Evolutionary conservation across 2,888 invertebrate genomes (phyloP).

Genomic region (Gasteruption jaculator): DNA sequence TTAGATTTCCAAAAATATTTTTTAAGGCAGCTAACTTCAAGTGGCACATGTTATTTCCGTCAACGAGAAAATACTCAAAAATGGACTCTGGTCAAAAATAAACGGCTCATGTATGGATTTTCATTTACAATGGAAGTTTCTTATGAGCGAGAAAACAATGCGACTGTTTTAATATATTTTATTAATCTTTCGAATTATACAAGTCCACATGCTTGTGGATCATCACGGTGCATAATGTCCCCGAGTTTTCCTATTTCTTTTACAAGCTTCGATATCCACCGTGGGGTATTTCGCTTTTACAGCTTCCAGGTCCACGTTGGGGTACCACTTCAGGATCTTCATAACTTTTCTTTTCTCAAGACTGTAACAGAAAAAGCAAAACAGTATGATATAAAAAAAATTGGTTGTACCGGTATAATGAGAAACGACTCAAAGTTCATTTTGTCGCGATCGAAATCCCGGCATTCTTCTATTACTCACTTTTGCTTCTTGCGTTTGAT

Average conservation of each 20-base stretch:
- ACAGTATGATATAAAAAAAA: neutral
- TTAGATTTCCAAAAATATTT: too few relatives aligned
- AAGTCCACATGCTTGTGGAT: too few relatives aligned
- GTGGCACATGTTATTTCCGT: too few relatives aligned
- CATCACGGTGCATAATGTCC: constrained; percentile 60
- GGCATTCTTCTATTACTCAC: too few relatives aligned
- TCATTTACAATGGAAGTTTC: neutral
- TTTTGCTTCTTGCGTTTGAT: constrained; percentile 57
- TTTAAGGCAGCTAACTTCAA: too few relatives aligned
- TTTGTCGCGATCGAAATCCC: too few relatives aligned
- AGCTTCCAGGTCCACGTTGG: constrained; percentile 68
- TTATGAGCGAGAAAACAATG: too few relatives aligned
- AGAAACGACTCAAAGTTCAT: neutral
- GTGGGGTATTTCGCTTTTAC: constrained; percentile 71
- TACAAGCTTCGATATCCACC: constrained; percentile 68
- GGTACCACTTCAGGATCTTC: constrained; percentile 64
- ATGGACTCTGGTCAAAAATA: too few relatives aligned
- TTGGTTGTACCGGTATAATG: constrained; percentile 8
- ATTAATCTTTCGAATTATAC: too few relatives aligned
- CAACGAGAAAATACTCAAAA: too few relatives aligned
- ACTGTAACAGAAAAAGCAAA: constrained; percentile 35
- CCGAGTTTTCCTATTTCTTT: constrained; percentile 56
- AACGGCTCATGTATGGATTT: neutral
- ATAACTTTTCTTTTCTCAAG: constrained; percentile 36
- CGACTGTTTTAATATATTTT: too few relatives aligned